phyloP scores from a whole-genome alignment of 2,797 vertebrate genomes.

The Gallirallus australis region DNA sequence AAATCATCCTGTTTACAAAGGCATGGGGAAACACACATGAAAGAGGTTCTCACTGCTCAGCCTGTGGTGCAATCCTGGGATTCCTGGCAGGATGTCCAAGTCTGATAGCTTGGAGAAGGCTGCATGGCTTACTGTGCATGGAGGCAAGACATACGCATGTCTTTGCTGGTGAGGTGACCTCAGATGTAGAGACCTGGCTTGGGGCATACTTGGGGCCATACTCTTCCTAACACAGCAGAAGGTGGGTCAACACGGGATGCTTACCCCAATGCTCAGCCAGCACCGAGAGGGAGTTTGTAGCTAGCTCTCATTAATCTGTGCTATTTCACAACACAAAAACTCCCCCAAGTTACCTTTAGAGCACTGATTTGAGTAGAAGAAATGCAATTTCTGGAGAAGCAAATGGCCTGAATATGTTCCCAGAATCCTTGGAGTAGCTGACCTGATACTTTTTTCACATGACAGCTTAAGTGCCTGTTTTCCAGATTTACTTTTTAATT shows the following conservation, averaged over 20 bases:
- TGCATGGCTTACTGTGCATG: accelerated
- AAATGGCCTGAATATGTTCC: background rate
- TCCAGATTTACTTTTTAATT: background rate
- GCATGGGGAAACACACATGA: background rate
- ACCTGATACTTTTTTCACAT: background rate
- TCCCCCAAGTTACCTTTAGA: background rate
- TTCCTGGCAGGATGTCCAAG: background rate
- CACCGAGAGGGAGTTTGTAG: accelerated
- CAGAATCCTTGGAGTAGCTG: background rate
- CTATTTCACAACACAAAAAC: background rate
- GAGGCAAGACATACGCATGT: accelerated
- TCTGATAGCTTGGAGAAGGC: background rate
- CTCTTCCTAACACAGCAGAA: accelerated
- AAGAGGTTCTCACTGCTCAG: accelerated
- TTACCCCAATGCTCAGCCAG: background rate
- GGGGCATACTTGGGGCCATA: accelerated
- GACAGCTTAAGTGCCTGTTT: background rate
- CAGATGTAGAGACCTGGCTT: accelerated
- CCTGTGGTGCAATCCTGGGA: background rate
- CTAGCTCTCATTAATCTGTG: background rate
- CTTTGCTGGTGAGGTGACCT: background rate
- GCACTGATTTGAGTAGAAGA: background rate
- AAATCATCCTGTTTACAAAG: background rate
- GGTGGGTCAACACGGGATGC: accelerated
- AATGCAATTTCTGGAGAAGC: background rate